Conservation (phyloP, 2,888 invertebrate genomes). For the Macroteleia sp. region DNA sequence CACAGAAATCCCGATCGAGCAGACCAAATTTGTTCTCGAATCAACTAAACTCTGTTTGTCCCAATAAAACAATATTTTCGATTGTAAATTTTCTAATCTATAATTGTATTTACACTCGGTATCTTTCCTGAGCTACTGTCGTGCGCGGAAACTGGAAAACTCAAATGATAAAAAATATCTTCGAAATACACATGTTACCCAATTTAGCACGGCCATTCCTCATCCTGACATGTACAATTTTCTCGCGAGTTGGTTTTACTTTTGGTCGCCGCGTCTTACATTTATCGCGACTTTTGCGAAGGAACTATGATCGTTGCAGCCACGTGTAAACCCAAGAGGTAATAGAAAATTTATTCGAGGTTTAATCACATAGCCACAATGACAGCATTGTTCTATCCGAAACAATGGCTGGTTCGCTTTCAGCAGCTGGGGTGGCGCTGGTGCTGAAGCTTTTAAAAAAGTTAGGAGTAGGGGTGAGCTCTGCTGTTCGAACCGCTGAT, state of each 20-base stretch:
- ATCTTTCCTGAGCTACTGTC: too few species aligned
- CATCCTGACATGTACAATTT: too few species aligned
- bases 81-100: not conserved
- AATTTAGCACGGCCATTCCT: too few species aligned
- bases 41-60: not conserved
- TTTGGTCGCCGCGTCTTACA: not conserved
- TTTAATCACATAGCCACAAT: constrained; percentile 78
- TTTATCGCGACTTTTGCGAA: constrained; percentile 8
- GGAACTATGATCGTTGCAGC: too few species aligned
- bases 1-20: not conserved
- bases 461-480: not conserved
- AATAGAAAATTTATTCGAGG: constrained; percentile 77
- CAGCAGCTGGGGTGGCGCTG: constrained; percentile 10
- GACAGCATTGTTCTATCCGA: constrained; percentile 74
- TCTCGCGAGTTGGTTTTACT: too few species aligned
- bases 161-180: not conserved
- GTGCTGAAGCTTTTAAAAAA: not conserved
- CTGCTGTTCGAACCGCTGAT: constrained; percentile 62
- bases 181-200: not conserved
- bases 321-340: constrained; percentile 34
- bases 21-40: not conserved
- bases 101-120: not conserved
- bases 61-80: not conserved
- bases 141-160: not conserved
- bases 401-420: constrained; percentile 69